Evolutionary conservation across 2,888 invertebrate genomes (phyloP), one percentile per base, ranked within the genome.

Genomic region (Drosophila rellima): DNA sequence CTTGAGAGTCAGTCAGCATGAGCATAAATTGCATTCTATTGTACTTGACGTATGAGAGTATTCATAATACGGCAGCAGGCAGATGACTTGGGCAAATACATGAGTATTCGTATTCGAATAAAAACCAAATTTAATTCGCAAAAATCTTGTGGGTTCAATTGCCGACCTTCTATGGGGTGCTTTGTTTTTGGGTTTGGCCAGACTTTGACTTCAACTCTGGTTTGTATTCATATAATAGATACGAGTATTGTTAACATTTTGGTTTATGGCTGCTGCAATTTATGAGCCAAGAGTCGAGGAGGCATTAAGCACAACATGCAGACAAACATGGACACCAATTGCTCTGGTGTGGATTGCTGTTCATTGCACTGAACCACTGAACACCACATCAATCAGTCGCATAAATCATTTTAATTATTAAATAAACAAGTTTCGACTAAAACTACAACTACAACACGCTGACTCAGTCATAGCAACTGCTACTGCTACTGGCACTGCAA

Each of bases 321-420:
- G 78, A 47, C 74, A 68, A 69, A 80, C 80, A 80, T 82, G 85
- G 79, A 84, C 80, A 70, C 69, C 72, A 60, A 67, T 72, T 75
- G 75, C 26, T 33, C 20, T 60, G 69, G 70, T 74, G 70, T 78
- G 78, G 54, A 74, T 74, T 74, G 74, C 59, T 51, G 57, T 67
- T 51, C 59, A 61, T 42, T 61, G 42, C 62, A 40, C 45, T 13
- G 23, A 51, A 60, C 31, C 50, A 20, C 42, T 13, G 40, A 64
- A 62, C 63, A 65, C 82, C 70, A 71, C 88, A 84, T 84, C 88
- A 88, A 84, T 84, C 83, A 88, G 87, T 73, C 81, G 62, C 84
- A 85, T 85, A 88, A 85, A 88, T 85, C 84, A 85, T 87, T 85
- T 88, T 85, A 85, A 85, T 85, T 85, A 85, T 87, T 85, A 87